These are phyloP conservation scores for Achatina immaculata DNA, from an alignment of 1,140 invertebrate species.

Conservation along the genomic window DNA sequence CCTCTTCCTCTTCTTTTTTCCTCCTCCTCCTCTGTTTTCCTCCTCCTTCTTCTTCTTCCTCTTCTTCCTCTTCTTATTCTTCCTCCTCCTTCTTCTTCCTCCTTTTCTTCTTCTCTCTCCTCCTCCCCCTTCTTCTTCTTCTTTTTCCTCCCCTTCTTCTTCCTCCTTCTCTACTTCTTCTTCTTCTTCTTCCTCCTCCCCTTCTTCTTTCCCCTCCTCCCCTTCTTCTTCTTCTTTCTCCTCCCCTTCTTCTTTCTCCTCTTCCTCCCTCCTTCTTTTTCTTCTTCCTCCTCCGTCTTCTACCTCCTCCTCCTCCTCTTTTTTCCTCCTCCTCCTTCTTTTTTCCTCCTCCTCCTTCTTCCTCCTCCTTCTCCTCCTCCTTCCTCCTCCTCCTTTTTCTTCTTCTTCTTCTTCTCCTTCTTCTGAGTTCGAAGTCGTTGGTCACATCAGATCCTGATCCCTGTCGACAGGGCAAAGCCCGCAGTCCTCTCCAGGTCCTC, in stretches of 20 bases:
- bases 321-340: conserved; percentile 36
- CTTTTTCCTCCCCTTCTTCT: background rate
- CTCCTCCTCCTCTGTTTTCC: too few species aligned
- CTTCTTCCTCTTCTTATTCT: too few species aligned
- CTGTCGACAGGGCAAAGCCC: too few species aligned
- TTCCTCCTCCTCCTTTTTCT: background rate
- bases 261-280: conserved; percentile 15
- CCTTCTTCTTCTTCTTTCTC: background rate
- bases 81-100: conserved; percentile 13
- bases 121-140: conserved; percentile 24
- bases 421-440: too few species aligned
- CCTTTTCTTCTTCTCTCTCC: conserved; percentile 27
- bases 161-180: background rate
- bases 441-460: too few species aligned
- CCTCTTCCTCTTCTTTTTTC: background rate
- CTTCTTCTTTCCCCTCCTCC: background rate
- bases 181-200: background rate
- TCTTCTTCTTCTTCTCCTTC: conserved; percentile 1
- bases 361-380: background rate
- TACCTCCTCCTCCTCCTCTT: conserved; percentile 25
- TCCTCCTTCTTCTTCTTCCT: too few species aligned
- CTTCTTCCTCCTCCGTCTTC: conserved; percentile 39
- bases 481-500: too few species aligned
- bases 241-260: background rate
- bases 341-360: background rate